Evolutionary conservation across 1,140 invertebrate genomes (phyloP), one percentile per base, ranked within the genome.

Genomic region (Solenopsis invicta): DNA sequence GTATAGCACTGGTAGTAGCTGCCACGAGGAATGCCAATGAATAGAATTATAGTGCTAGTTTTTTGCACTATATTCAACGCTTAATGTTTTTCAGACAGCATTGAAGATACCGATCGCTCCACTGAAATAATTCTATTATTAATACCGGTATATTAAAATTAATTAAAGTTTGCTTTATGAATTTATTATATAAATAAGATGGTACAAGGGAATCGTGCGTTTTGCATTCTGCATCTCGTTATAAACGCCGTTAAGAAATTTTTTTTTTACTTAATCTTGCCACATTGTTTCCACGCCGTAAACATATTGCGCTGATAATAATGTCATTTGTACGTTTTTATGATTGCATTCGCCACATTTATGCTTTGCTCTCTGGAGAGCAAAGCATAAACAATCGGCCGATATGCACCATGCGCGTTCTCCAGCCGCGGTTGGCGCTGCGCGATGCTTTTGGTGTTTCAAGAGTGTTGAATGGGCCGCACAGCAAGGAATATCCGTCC

Each of bases 401-500:
- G 61, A 80, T 74, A 52, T 41, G 50, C 56, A 67, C 24, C 10
- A 45, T 67, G 88, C 88, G 61, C 87, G 50, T 87, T 76, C 54
- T 87, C 81, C 72, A 75, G 34, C 56, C 88, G 88, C 77, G 80
- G n/a, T 34, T 67, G 50, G 24, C 50, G 75, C 48, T 18, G 34
- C 56, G 34, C 56, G 67, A 29, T 41, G 74, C 76, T 77, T 90
- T 77, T 45, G 80, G 71, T 67, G 48, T 85, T 71, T 74, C 66
- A 34, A 75, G 81, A 88, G 34, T 75, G 89, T 69, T 90, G 89
- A 91, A 91, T 90, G 89, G 89, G 87, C 89, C 87, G 81, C 89
- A 90, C 89, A 91, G 89, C 89, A 91, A 91, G 89, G 89, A 90
- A 91, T 91, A 91, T 90, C 87, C 89, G 90, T 91, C 89, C 89